Evolutionary conservation across 2,113 vertebrate species (phyloP), one percentile per base, ranked within the genome.

Genomic region (Oryzias melastigma): DNA sequence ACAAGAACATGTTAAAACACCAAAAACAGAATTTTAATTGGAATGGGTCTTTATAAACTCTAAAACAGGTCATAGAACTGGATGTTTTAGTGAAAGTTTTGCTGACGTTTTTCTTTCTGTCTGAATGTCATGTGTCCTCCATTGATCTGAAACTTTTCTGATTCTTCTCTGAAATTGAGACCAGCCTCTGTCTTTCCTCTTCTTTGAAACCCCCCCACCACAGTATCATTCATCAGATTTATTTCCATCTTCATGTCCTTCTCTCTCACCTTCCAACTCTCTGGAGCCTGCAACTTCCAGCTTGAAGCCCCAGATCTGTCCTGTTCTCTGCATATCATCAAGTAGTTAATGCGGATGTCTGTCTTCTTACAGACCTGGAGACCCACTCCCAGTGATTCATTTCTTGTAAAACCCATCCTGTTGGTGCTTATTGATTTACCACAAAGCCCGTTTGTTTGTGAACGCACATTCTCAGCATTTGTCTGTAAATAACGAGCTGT

Each of bases 401-500:
- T 41, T 16, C 25, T 14, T 13, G 14, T 19, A 40, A 50, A 65
- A 50, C 12, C 8, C 61, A 48, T 13, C 58, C 48, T 50, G 14
- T 51, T 52, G 45, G 40, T 45, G 42, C 75, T 27, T 48, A 64
- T 53, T 20, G 44, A 29, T 52, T 44, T 25, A 46, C 12, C 64
- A 45, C 57, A 27, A 53, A 18, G 14, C 55, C 35, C 58, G 16
- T 45, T 65, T 73, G 64, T 82, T 66, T 70, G 63, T 77, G 43
- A 72, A 52, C 64, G 58, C 2, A 61, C 60, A 59, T 65, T 66
- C 71, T 50, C 61, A 52, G 20, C 63, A 49, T 64, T 71, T 78
- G 54, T 73, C 40, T 85, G 80, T 85, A 56, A 88, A 88, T 90
- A 90, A 90, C 44, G 3, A 73, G 77, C 69, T 85, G 62, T 88